Percentiles rank a stretch among this genome's conserved stretches.
These are phyloP conservation scores for Drosophila asahinai DNA, from an alignment of 1,140 invertebrate species.

Conservation along the genomic window DNA sequence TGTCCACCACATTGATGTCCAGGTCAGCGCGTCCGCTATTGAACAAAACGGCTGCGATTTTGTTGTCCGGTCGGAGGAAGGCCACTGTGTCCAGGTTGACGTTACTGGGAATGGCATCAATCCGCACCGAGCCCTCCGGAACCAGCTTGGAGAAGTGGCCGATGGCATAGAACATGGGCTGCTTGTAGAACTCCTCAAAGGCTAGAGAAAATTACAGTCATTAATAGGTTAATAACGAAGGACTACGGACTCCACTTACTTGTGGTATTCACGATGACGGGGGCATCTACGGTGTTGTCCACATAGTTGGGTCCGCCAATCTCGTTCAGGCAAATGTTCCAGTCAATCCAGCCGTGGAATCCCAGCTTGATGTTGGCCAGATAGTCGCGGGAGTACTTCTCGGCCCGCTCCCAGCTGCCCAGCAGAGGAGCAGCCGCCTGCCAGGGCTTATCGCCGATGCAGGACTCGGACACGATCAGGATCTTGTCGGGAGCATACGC, in stretches of 20 bases:
- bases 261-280: conserved; percentile 90
- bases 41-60: conserved; percentile 87
- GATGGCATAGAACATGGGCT: conserved; percentile 95
- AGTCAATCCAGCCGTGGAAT: conserved; percentile 93
- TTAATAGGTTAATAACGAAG: not conserved
- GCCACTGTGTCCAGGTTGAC: conserved; percentile 85
- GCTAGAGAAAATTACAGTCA: conserved; percentile 24
- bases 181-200: conserved; percentile 92
- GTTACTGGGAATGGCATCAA: conserved; percentile 73
- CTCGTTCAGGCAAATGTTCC: conserved; percentile 93
- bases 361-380: conserved; percentile 89
- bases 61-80: conserved; percentile 87
- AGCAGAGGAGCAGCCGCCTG: conserved; percentile 83
- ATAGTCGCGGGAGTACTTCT: conserved; percentile 86
- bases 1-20: conserved; percentile 64
- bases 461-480: conserved; percentile 92
- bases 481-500: conserved; percentile 89
- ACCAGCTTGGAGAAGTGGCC: conserved; percentile 95
- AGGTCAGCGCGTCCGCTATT: conserved; percentile 86
- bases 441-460: conserved; percentile 87
- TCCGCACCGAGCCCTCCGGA: conserved; percentile 87
- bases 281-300: conserved; percentile 91
- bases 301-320: conserved; percentile 93
- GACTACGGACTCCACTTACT: conserved; percentile 23
- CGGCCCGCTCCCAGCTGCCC: conserved; percentile 91